Base-by-base conservation (phyloP, 2,888 invertebrate genomes). In the Lithosia quadra region DNA sequence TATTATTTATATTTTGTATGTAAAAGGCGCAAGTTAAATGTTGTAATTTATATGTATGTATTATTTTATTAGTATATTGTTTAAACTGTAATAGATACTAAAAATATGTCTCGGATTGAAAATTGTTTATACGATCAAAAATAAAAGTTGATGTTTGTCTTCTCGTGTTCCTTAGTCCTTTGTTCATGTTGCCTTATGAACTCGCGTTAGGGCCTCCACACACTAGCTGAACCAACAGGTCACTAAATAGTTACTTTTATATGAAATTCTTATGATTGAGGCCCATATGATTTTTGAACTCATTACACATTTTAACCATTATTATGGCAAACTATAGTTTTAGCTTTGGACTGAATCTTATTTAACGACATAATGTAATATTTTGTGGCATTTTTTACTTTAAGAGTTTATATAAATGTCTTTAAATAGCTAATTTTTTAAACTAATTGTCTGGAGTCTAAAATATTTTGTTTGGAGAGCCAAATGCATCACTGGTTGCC, bases 271-370 rank as follows among this genome's bases (percentile, higher is more conserved):
- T 24, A 22, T 53, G 43, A 13, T 13, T 15, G 43, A n/a, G 67
- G 67, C 39, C 49, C 55, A 24, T 33, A 56, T 60, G 22, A 28
- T 9, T 60, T 21, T 18, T 10, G 22, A 15, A 60, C 55, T 53
- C 5, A 3, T 43, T 34, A 60, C 55, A 56, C 55, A 56, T 22
- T 60, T 36, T 22, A 61, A 39, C 49, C 22, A 22, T 28, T n/a
- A 57, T 57, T 57, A 43, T 33, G 10, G 57, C 62, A 33, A 62
- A 53, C 39, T 67, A 70, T 76, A 75, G 71, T 79, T 74, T 74
- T 76, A 78, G 65, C 73, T 72, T 71, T 70, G 78, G 80, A 80
- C 80, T 80, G 80, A 80, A 78, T 70, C 56, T 76, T 77, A 77
- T 77, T 76, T 73, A 72, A 77, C 72, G 67, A 67, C 76, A 78